Conservation (phyloP, 37 sponge, comb jelly and placozoan species). For the Ianthella basta region DNA sequence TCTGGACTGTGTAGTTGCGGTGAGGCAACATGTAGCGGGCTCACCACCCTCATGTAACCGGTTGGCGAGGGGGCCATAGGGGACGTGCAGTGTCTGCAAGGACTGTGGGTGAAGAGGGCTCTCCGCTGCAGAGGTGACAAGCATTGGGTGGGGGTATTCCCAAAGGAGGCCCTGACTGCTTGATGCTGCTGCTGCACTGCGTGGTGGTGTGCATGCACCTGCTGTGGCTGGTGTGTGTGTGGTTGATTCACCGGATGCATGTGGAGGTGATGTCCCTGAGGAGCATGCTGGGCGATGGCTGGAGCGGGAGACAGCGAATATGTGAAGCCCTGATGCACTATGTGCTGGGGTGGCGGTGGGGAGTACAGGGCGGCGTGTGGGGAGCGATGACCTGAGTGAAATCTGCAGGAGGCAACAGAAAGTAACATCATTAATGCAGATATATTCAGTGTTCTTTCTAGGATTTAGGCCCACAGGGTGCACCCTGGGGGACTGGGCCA, state of each 20-base stretch:
- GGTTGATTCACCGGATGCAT: background rate
- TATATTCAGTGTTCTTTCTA: no score
- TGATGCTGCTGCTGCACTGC: background rate
- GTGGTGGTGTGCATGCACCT: background rate
- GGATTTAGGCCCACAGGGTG: background rate
- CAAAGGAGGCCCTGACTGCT: no score
- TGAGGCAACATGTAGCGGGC: background rate
- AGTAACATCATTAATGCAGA: no score
- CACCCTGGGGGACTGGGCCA: background rate
- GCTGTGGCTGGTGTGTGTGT: background rate
- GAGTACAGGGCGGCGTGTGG: background rate
- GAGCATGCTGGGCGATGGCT: no score
- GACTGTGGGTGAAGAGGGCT: background rate
- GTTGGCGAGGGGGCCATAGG: background rate
- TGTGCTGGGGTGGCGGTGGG: no score
- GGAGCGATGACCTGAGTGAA: background rate
- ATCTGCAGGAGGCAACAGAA: no score
- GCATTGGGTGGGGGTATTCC: background rate
- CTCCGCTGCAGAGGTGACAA: background rate
- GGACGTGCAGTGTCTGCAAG: background rate
- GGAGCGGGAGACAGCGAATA: background rate
- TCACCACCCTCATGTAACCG: background rate
- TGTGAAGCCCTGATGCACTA: background rate
- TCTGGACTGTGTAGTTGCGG: constrained; percentile 23
- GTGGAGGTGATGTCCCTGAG: no score